phyloP scores from a whole-genome alignment of 2,888 invertebrate species.

The Monoplex corrugatus region DNA sequence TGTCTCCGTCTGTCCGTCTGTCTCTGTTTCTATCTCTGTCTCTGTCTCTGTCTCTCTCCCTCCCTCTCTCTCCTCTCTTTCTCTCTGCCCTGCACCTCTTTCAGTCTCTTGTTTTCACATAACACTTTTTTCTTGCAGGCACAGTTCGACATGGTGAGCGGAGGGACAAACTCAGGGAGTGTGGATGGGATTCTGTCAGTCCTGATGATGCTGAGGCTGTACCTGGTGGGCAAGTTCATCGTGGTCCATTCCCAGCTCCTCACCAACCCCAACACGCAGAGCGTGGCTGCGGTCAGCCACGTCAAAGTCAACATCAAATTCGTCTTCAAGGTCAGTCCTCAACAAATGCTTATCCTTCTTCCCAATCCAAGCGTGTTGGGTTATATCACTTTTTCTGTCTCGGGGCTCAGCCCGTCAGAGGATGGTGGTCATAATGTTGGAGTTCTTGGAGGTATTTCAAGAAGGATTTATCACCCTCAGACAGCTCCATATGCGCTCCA shows the following conservation, averaged over 20 bases:
- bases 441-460: no score
- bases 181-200: constrained; percentile 73
- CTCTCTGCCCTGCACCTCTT: no score
- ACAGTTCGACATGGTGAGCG: constrained; percentile 39
- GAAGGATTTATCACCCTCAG: no score
- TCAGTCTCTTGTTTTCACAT: no score
- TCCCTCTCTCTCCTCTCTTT: no score
- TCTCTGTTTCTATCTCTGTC: no score
- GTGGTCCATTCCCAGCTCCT: constrained; percentile 73
- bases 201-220: constrained; percentile 72
- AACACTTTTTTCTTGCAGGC: constrained; percentile 22
- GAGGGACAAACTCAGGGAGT: constrained; percentile 53
- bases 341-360: not conserved
- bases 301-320: constrained; percentile 74
- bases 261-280: constrained; percentile 71
- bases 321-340: constrained; percentile 66
- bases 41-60: no score
- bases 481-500: no score
- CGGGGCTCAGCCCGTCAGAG: no score
- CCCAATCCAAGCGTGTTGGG: not conserved
- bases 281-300: constrained; percentile 72
- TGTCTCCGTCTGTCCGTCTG: no score
- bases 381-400: no score
- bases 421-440: no score
- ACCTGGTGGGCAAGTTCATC: constrained; percentile 73